Conservation (phyloP, 2,888 invertebrate species). For the Drosophila cognata region DNA sequence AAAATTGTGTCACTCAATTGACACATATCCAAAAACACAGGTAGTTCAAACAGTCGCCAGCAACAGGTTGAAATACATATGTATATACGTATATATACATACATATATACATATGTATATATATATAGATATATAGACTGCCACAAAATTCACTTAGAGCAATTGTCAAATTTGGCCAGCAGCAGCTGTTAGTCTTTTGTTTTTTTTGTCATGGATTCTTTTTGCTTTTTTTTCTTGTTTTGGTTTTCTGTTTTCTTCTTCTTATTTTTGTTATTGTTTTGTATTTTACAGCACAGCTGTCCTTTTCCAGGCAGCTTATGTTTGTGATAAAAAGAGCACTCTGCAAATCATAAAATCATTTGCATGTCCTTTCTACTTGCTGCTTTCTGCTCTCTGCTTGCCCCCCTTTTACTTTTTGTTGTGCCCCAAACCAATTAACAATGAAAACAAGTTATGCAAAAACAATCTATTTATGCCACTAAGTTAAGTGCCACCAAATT, state of each 20-base stretch:
- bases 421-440: conserved; percentile 62
- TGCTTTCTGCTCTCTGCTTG: background rate
- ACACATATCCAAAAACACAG: conserved; percentile 59
- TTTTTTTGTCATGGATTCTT: background rate
- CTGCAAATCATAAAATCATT: conserved; percentile 49
- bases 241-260: too few relatives aligned
- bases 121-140: background rate
- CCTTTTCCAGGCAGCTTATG: conserved; percentile 37
- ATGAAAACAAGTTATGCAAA: conserved; percentile 36
- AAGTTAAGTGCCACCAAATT: background rate
- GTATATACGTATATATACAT: background rate
- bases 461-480: background rate
- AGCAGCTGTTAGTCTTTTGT: background rate
- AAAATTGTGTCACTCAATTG: conserved; percentile 66
- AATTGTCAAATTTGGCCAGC: background rate
- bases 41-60: conserved; percentile 11
- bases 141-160: background rate
- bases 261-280: background rate
- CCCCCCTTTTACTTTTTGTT: background rate
- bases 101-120: background rate
- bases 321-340: background rate
- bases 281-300: conserved; percentile 45
- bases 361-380: conserved; percentile 37
- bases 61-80: conserved; percentile 34
- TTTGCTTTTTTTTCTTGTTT: background rate